These are phyloP conservation scores for Leuctra nigra DNA, from an alignment of 2,888 invertebrate species.

Conservation along the genomic window DNA sequence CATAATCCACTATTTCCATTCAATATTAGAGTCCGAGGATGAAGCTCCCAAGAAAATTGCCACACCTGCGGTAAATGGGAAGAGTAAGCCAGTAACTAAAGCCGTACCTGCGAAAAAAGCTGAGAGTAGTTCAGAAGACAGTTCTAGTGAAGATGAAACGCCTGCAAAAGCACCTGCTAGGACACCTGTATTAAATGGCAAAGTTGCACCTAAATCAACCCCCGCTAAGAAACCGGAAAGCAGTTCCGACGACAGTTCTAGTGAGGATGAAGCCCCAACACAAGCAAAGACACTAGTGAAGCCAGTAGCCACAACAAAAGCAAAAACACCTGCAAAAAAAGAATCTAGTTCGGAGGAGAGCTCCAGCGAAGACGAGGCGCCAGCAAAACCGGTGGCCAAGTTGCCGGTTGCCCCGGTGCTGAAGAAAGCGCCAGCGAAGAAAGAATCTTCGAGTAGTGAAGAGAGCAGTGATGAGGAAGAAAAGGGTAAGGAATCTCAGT, in stretches of 20 bases:
- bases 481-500: slow-evolving; percentile 9
- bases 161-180: slow-evolving; percentile 28
- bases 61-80: slow-evolving; percentile 24
- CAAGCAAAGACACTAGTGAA: slow-evolving; percentile 28
- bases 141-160: slow-evolving; percentile 31
- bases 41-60: slow-evolving; percentile 31
- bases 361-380: slow-evolving; percentile 34
- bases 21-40: slow-evolving; percentile 35
- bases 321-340: slow-evolving; percentile 30
- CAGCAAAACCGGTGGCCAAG: slow-evolving; percentile 23
- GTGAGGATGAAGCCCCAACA: slow-evolving; percentile 32
- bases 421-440: neutral
- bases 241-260: slow-evolving; percentile 21
- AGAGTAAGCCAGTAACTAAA: slow-evolving; percentile 24
- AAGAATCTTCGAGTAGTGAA: slow-evolving; percentile 16
- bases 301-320: slow-evolving; percentile 30
- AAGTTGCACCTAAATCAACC: slow-evolving; percentile 29
- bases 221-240: slow-evolving; percentile 28
- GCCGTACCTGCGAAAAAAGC: slow-evolving; percentile 27
- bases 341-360: slow-evolving; percentile 36
- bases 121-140: slow-evolving; percentile 14
- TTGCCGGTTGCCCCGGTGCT: slow-evolving; percentile 21
- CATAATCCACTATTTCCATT: no score
- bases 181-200: no score
- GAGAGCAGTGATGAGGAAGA: slow-evolving; percentile 28